phyloP scores from a whole-genome alignment of 2,888 invertebrate genomes.

The Stramonita haemastoma region DNA sequence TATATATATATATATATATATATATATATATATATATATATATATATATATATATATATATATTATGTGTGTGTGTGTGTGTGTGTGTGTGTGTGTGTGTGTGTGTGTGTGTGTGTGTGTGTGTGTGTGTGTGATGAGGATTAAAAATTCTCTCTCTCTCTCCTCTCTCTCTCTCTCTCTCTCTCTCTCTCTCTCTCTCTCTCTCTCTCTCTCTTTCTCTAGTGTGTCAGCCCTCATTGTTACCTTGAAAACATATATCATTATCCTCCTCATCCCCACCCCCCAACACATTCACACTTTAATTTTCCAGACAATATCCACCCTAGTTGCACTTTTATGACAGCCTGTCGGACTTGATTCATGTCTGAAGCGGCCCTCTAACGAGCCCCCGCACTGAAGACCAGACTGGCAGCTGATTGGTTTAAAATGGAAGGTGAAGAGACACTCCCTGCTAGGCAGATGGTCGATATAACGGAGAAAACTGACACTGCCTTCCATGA shows the following conservation, averaged over 20 bases:
- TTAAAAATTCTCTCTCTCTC: background rate
- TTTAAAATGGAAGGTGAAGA: background rate
- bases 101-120: constrained; percentile 22
- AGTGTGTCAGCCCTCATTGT: no score
- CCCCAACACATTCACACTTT: background rate
- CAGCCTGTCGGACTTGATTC: no score
- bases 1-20: background rate
- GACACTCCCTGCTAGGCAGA: no score
- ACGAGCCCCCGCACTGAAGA: background rate
- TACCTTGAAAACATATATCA: no score
- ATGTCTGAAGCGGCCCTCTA: background rate
- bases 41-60: background rate
- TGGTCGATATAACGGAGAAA: no score
- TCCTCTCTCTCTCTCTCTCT: background rate
- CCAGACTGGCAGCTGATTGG: constrained; percentile 17
- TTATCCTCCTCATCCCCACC: background rate
- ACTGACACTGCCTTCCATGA: no score
- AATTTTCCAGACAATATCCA: background rate
- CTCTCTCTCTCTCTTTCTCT: background rate
- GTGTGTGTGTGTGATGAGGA: background rate
- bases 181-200: background rate
- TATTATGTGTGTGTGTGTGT: background rate
- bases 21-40: background rate
- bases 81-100: constrained; percentile 23
- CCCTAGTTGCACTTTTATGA: no score